Percentiles rank a stretch among this genome's conserved stretches.
phyloP scores from a whole-genome alignment of 2,113 vertebrate species.

The Cryptotis parvus region DNA sequence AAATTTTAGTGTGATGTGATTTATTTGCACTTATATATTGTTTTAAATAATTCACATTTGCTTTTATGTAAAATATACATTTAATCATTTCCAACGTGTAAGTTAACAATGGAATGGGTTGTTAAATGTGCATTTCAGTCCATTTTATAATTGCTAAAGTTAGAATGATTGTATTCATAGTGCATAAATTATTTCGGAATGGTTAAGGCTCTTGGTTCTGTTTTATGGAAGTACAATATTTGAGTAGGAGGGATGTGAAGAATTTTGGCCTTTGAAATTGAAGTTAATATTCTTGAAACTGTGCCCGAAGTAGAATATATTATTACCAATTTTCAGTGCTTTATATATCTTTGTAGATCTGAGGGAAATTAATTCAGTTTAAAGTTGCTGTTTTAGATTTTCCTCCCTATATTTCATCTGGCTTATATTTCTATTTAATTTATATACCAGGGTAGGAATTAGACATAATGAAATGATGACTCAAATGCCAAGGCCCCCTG shows the following conservation, averaged over 20 bases:
- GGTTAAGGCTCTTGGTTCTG: constrained; percentile 26
- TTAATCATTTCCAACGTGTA: not conserved
- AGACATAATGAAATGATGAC: constrained; percentile 71
- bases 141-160: constrained; percentile 20
- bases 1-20: constrained; percentile 18
- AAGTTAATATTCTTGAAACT: constrained; percentile 48
- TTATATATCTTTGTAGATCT: constrained; percentile 35
- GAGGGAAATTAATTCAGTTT: constrained; percentile 32
- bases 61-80: not conserved
- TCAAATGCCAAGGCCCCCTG: constrained; percentile 75
- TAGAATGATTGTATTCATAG: constrained; percentile 21
- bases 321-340: constrained; percentile 38
- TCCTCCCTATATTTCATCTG: not conserved
- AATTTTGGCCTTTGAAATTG: constrained; percentile 10
- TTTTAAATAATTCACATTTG: constrained; percentile 19
- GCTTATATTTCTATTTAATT: constrained; percentile 72
- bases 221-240: constrained; percentile 44
- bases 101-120: not conserved
- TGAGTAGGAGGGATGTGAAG: constrained; percentile 11
- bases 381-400: constrained; percentile 33
- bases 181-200: constrained; percentile 25
- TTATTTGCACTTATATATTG: not conserved
- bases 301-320: constrained; percentile 27
- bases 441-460: constrained; percentile 68
- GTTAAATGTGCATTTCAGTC: constrained; percentile 24